Percentiles rank a stretch among this genome's conserved stretches.
Evolutionary conservation across 1,140 invertebrate genomes (phyloP).

Genomic region (Drosophila jambulina): DNA sequence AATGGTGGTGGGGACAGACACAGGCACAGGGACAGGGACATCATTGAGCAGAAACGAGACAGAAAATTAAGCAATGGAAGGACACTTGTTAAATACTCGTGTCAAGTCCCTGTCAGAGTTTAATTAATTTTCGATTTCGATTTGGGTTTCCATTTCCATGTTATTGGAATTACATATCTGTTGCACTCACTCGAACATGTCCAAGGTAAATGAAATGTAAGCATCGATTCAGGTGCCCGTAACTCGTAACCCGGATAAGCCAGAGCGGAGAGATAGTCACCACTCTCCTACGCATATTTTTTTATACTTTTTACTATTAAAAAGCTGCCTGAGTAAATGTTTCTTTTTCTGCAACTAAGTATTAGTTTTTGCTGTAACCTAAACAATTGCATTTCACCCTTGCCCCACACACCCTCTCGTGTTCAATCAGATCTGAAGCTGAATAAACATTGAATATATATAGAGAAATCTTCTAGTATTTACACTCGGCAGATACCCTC

Average conservation of each 20-base stretch:
- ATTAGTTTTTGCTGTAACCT: constrained; percentile 21
- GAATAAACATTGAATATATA: constrained; percentile 21
- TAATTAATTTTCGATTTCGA: constrained; percentile 49
- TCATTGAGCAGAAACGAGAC: constrained; percentile 17
- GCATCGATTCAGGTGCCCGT: not conserved
- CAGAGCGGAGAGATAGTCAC: not conserved
- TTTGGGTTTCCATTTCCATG: constrained; percentile 29
- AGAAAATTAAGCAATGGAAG: constrained; percentile 23
- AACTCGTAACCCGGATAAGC: not conserved
- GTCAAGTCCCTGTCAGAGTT: constrained; percentile 25
- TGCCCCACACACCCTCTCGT: too few species aligned
- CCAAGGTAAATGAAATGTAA: constrained; percentile 21
- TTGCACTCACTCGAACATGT: constrained; percentile 6
- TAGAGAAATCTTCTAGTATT: constrained; percentile 9
- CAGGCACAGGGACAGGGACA: constrained; percentile 3
- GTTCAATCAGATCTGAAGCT: not conserved
- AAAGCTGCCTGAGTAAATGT: not conserved
- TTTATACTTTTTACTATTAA: not conserved
- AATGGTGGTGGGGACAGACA: not conserved
- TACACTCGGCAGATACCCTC: not conserved
- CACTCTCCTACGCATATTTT: not conserved
- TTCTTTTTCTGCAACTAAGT: constrained; percentile 20
- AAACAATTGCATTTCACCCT: constrained; percentile 20
- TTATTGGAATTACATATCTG: constrained; percentile 42
- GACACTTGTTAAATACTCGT: constrained; percentile 46